Percentiles rank a stretch among this genome's conserved stretches.
These are phyloP conservation scores for Platysternon megacephalum DNA, from an alignment of 2,113 vertebrate species.

Conservation along the genomic window DNA sequence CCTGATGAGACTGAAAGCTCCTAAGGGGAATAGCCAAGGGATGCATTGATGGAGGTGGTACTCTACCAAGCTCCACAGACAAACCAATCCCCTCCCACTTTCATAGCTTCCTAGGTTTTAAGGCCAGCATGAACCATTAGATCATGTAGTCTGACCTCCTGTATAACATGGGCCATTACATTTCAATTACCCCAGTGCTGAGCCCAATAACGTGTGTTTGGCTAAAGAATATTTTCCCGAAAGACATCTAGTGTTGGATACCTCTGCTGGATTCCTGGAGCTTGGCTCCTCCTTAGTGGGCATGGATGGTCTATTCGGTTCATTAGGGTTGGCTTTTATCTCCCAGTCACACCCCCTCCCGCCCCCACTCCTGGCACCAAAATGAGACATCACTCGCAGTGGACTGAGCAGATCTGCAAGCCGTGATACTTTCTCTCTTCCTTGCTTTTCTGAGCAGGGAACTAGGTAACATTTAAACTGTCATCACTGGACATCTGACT, in stretches of 20 bases:
- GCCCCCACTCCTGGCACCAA: not conserved
- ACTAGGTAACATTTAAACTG: not conserved
- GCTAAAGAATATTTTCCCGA: not conserved
- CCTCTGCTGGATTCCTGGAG: not conserved
- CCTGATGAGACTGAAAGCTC: not conserved
- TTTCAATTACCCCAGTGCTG: not conserved
- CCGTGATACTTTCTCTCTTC: not conserved
- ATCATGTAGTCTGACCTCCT: not conserved
- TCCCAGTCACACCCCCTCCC: not conserved
- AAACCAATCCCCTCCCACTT: not conserved
- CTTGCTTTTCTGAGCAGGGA: not conserved
- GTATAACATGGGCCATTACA: not conserved
- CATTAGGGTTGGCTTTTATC: not conserved
- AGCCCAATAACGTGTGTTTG: not conserved
- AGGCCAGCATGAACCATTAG: not conserved
- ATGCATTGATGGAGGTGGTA: not conserved
- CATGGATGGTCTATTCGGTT: not conserved
- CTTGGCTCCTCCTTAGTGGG: not conserved
- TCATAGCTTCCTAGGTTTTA: not conserved
- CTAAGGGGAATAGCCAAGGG: not conserved
- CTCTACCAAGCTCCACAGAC: not conserved
- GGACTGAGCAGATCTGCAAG: not conserved
- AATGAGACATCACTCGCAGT: not conserved
- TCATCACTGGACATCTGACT: too few species aligned
- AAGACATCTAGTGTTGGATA: not conserved